A percentile compares a stretch with the other conserved stretches of the same genome.
Conservation (phyloP, 2,113 vertebrate genomes). For the Cynoglossus semilaevis region DNA sequence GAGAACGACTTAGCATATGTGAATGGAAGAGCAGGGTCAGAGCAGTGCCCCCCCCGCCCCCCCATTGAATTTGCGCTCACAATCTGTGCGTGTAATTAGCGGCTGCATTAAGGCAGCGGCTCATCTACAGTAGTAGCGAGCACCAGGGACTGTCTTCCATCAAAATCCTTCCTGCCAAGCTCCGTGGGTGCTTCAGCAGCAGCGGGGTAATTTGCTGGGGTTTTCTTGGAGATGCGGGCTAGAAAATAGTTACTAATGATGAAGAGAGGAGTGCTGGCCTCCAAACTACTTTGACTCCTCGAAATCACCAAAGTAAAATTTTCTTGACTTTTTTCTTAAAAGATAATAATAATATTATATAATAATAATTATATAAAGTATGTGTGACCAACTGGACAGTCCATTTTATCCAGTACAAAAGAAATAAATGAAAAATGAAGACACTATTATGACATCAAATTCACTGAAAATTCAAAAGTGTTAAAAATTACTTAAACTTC, state of each 20-base stretch:
- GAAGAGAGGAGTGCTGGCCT: background rate
- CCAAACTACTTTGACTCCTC: background rate
- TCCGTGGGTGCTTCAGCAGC: background rate
- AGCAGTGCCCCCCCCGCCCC: constrained; percentile 17
- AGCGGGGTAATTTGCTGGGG: constrained; percentile 10
- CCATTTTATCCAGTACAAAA: too few relatives aligned
- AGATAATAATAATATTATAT: too few relatives aligned
- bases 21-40: constrained; percentile 15
- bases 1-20: constrained; percentile 32
- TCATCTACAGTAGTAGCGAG: constrained; percentile 16
- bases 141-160: constrained; percentile 34
- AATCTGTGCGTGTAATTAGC: constrained; percentile 51
- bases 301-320: too few relatives aligned
- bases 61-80: constrained; percentile 29
- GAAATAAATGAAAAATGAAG: too few relatives aligned
- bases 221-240: background rate
- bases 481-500: too few relatives aligned
- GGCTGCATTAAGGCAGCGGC: constrained; percentile 31
- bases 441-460: too few relatives aligned
- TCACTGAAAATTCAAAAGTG: too few relatives aligned
- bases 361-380: too few relatives aligned
- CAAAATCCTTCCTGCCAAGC: background rate
- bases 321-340: too few relatives aligned
- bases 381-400: too few relatives aligned
- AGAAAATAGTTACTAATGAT: constrained; percentile 6